Percentiles rank a stretch among this genome's conserved stretches.
Conservation (phyloP, 2,113 vertebrate species). For the Alouatta palliata region DNA sequence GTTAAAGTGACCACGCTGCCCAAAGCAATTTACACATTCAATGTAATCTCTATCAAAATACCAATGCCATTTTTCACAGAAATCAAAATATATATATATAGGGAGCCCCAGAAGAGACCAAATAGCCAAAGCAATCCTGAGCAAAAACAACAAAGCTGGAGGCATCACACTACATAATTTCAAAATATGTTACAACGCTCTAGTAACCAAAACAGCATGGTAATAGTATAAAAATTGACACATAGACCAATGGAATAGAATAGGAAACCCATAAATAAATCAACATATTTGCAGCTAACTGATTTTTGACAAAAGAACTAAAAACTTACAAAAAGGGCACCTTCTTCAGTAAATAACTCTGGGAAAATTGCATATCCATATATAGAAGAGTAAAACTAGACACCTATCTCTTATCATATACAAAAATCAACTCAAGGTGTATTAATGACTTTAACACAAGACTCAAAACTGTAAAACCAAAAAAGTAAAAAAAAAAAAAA, state of each 20-base stretch:
- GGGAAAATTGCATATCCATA: neutral
- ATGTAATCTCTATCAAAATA: neutral
- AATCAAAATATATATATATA: neutral
- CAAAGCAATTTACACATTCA: neutral
- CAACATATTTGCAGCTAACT: neutral
- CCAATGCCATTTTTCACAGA: neutral
- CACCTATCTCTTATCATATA: neutral
- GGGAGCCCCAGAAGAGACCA: neutral
- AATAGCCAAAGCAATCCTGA: neutral
- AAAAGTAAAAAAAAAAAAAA: neutral
- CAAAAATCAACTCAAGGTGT: neutral
- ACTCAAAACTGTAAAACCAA: neutral
- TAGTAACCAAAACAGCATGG: neutral
- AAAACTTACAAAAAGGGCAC: neutral
- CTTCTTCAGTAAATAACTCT: neutral
- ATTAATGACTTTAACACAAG: neutral
- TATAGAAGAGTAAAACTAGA: neutral
- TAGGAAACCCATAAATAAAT: neutral
- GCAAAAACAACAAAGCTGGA: neutral
- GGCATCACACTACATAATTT: neutral
- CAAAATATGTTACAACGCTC: neutral
- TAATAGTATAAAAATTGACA: neutral
- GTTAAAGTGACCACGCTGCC: neutral
- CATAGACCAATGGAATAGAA: neutral
- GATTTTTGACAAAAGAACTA: neutral